A percentile compares a stretch with the other conserved stretches of the same genome.
These are phyloP conservation scores for Calonectris borealis DNA, from an alignment of 2,113 vertebrate genomes.

Conservation along the genomic window DNA sequence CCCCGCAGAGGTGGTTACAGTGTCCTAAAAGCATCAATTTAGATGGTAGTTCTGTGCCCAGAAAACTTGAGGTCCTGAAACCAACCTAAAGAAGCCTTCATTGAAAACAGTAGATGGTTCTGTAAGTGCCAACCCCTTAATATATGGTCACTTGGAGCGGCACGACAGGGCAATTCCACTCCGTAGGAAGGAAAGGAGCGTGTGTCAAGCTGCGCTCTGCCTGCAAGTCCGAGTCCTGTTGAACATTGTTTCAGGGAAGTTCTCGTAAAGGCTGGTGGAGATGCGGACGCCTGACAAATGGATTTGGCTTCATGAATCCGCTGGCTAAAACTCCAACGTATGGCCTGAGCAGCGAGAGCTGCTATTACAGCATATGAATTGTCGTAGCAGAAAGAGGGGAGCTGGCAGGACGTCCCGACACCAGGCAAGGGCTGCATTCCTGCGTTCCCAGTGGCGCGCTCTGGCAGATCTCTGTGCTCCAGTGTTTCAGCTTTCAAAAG, in stretches of 20 bases:
- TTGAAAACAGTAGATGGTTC: not conserved
- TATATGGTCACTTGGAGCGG: not conserved
- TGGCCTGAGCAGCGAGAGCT: accelerated
- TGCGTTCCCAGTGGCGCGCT: not conserved
- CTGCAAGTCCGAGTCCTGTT: not conserved
- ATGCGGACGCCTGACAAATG: not conserved
- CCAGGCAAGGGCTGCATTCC: not conserved
- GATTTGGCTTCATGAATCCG: not conserved
- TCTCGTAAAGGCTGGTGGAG: not conserved
- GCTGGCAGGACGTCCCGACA: not conserved
- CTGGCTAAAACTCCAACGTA: not conserved
- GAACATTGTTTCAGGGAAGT: not conserved
- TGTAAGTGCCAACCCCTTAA: not conserved
- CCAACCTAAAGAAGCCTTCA: not conserved
- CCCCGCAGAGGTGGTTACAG: not conserved
- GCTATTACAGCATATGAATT: not conserved
- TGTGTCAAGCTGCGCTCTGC: not conserved
- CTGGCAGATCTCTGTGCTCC: slow-evolving; percentile 10
- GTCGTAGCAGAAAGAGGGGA: not conserved
- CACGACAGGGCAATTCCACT: not conserved
- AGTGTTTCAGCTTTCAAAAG: slow-evolving; percentile 37
- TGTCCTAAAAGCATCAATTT: not conserved
- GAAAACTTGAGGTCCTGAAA: not conserved
- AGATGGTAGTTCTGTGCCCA: not conserved
- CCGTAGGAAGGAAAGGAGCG: not conserved